Conservation (phyloP, 92 coral and sea anemone genomes). For the Actinernus sp. region DNA sequence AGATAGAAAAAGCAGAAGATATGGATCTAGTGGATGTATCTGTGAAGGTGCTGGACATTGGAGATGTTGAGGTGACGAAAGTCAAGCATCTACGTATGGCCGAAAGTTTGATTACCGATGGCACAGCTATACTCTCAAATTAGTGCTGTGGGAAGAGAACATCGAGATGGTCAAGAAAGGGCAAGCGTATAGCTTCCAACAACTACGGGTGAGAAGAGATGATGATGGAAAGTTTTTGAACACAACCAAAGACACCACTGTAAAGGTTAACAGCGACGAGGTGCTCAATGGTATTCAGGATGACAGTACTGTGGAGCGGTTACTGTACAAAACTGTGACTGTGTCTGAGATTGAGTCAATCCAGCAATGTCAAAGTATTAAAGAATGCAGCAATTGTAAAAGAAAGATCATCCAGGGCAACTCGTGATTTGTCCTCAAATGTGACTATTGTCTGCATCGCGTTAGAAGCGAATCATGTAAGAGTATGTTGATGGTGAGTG, state of each 20-base stretch:
- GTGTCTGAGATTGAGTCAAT: conserved; percentile 8
- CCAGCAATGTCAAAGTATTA: too few species aligned
- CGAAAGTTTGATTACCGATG: conserved; percentile 20
- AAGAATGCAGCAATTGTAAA: conserved; percentile 23
- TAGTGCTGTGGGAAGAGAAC: conserved; percentile 42
- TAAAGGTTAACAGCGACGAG: background rate
- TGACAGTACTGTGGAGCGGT: too few species aligned
- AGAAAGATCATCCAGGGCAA: conserved; percentile 23
- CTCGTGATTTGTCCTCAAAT: conserved; percentile 16
- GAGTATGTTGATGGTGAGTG: background rate
- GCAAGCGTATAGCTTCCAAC: conserved; percentile 21
- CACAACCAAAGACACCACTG: conserved; percentile 28
- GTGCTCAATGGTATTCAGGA: background rate
- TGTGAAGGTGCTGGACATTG: conserved; percentile 23
- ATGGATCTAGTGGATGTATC: conserved; percentile 22
- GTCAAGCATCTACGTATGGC: conserved; percentile 3
- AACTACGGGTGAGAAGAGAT: conserved; percentile 15
- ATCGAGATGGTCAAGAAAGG: conserved; percentile 22
- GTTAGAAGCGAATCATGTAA: conserved; percentile 4
- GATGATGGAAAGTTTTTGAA: conserved; percentile 27
- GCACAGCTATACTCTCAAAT: conserved; percentile 6
- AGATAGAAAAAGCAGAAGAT: conserved; percentile 5
- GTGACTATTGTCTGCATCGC: conserved; percentile 12
- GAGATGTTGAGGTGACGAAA: conserved; percentile 9
- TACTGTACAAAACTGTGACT: background rate